Evolutionary conservation across 2,797 vertebrate species (phyloP).

Genomic region (Florisuga fusca): DNA sequence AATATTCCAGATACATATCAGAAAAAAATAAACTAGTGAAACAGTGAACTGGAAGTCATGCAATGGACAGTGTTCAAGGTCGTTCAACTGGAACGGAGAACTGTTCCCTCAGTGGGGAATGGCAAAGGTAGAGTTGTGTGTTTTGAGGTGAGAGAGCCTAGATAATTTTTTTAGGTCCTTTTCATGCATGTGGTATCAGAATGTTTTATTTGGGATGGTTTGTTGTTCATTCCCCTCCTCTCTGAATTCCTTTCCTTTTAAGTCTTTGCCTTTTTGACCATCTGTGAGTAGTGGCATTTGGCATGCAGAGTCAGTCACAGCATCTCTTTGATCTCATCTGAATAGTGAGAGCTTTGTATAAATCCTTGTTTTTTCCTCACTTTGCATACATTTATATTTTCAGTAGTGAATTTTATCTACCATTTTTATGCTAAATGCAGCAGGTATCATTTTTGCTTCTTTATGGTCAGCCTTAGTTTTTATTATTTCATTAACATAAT

Average conservation of each 20-base stretch:
- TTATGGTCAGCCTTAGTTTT: background rate
- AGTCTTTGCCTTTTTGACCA: background rate
- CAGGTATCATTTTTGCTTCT: background rate
- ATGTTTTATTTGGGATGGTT: background rate
- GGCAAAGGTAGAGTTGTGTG: background rate
- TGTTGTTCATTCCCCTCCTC: background rate
- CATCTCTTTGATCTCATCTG: background rate
- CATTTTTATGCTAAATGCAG: background rate
- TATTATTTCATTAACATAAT: background rate
- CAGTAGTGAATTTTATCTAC: background rate
- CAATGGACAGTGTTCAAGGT: background rate
- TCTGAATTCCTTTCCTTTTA: background rate
- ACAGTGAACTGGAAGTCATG: background rate
- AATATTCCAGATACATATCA: background rate
- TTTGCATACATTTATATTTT: background rate
- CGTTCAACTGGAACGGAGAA: background rate
- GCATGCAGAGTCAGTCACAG: background rate
- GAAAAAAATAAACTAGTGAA: background rate
- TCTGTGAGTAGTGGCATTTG: background rate
- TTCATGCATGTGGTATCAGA: fast-evolving
- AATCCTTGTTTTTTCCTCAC: background rate
- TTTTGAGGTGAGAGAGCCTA: background rate
- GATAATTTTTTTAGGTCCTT: background rate
- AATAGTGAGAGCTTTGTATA: background rate
- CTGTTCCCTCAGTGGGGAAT: fast-evolving